These are phyloP conservation scores for Brachyrhaphis roseni DNA, from an alignment of 2,797 vertebrate genomes.

Conservation along the genomic window DNA sequence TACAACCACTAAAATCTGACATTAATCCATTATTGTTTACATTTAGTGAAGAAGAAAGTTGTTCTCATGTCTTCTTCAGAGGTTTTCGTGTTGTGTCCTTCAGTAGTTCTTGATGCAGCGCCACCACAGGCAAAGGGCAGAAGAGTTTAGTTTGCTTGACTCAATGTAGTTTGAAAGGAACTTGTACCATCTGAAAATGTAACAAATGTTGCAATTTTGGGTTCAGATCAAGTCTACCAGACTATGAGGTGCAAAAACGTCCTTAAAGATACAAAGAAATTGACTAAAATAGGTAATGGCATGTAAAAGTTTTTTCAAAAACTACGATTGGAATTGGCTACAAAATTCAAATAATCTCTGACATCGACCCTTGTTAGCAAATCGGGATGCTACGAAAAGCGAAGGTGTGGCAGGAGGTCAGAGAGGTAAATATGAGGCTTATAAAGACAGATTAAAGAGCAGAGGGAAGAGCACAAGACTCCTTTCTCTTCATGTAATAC, in stretches of 20 bases:
- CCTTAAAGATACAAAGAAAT: neutral
- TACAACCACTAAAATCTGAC: too few relatives aligned
- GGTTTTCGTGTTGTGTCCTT: too few relatives aligned
- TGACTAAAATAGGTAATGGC: neutral
- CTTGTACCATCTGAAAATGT: too few relatives aligned
- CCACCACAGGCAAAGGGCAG: too few relatives aligned
- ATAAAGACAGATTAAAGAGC: conserved; percentile 45
- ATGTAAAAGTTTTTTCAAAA: neutral
- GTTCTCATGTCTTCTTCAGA: too few relatives aligned
- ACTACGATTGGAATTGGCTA: neutral
- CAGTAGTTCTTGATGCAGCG: too few relatives aligned
- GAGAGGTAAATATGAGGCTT: conserved; percentile 30
- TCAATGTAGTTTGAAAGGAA: too few relatives aligned
- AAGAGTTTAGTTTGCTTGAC: too few relatives aligned
- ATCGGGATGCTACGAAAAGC: conserved; percentile 32
- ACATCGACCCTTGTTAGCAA: conserved; percentile 31
- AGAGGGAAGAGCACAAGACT: conserved; percentile 31
- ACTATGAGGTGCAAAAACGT: neutral
- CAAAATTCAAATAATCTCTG: neutral
- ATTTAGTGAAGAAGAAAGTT: too few relatives aligned
- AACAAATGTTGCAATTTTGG: too few relatives aligned
- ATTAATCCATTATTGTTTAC: too few relatives aligned
- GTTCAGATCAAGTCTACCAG: too few relatives aligned
- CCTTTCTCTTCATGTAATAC: conserved; percentile 30
- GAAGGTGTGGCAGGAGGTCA: conserved; percentile 46